Evolutionary conservation across 1,140 invertebrate genomes (phyloP).

Genomic region (Bombus pyrosoma): DNA sequence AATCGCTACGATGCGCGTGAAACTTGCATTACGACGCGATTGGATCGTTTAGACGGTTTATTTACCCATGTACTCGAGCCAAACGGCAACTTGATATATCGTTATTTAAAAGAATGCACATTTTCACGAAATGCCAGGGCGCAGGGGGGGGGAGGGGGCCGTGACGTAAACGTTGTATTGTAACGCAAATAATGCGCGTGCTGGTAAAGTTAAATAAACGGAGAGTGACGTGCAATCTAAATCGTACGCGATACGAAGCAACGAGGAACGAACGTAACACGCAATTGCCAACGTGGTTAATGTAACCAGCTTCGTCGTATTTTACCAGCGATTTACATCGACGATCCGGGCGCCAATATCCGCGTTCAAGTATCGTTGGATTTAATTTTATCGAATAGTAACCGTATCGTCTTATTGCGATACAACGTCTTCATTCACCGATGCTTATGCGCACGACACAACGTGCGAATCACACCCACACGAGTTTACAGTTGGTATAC

Average conservation of each 20-base stretch:
- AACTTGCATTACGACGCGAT: neutral
- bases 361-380: constrained; percentile 24
- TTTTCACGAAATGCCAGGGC: neutral
- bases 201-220: constrained; percentile 49
- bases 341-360: constrained; percentile 16
- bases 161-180: constrained; percentile 46
- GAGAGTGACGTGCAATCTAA: constrained; percentile 46
- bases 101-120: constrained; percentile 27
- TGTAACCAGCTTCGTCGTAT: constrained; percentile 14
- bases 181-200: constrained; percentile 44
- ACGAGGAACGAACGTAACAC: constrained; percentile 41
- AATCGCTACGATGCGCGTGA: neutral
- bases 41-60: neutral
- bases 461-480: neutral
- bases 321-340: constrained; percentile 23
- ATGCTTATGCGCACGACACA: constrained; percentile 12
- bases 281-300: constrained; percentile 46
- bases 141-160: too few relatives aligned
- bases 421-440: constrained; percentile 47
- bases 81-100: constrained; percentile 29
- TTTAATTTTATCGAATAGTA: constrained; percentile 24
- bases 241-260: constrained; percentile 47
- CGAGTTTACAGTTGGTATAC: neutral
- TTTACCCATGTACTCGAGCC: neutral
- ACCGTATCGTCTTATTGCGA: constrained; percentile 37